A percentile compares a stretch with the other conserved stretches of the same genome.
Conservation (phyloP, 2,113 vertebrate genomes). For the Athene cunicularia region DNA sequence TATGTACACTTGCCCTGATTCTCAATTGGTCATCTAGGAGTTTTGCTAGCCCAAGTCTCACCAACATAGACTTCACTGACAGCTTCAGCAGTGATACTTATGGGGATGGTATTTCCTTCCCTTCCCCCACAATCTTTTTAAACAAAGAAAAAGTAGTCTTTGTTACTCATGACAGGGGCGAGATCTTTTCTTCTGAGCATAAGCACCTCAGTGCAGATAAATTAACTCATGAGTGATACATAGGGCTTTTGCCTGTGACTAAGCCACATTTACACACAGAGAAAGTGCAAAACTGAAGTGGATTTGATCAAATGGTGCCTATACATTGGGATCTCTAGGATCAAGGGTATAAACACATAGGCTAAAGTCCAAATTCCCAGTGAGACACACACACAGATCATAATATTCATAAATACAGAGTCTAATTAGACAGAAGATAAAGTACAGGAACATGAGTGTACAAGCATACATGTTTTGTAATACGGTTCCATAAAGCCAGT, state of each 20-base stretch:
- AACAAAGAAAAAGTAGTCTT: not conserved
- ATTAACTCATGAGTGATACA: not conserved
- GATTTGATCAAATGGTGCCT: not conserved
- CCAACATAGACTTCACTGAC: not conserved
- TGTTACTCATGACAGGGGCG: not conserved
- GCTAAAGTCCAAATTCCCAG: not conserved
- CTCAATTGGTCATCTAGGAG: not conserved
- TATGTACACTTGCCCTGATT: not conserved
- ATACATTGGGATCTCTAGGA: not conserved
- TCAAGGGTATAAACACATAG: fast-evolving
- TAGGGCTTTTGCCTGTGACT: not conserved
- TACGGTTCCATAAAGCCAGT: not conserved
- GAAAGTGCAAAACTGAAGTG: not conserved
- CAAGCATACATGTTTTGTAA: not conserved
- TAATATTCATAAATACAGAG: not conserved
- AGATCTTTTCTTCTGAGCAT: not conserved
- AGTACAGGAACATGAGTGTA: not conserved
- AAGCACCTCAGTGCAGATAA: not conserved
- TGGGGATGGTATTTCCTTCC: not conserved
- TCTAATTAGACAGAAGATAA: not conserved
- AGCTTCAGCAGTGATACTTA: not conserved
- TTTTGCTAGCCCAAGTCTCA: not conserved
- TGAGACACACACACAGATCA: not conserved
- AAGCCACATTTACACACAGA: not conserved
- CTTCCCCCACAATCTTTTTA: not conserved